Conservation (phyloP, 2,113 vertebrate species). For the Microtus ochrogaster region DNA sequence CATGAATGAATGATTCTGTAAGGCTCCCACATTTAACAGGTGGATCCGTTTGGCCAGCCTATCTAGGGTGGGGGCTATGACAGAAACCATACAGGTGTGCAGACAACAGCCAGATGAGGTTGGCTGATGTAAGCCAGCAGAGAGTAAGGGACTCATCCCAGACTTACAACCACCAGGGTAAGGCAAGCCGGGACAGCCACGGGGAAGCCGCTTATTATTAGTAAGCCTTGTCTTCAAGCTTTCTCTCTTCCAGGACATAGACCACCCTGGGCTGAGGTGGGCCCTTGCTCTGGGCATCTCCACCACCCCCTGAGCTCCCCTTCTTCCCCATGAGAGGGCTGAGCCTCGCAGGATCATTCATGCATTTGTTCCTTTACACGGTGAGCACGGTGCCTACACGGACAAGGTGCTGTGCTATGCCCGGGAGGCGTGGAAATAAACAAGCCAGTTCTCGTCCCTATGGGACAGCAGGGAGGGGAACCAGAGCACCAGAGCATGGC, state of each 20-base stretch:
- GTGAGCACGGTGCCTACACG: neutral
- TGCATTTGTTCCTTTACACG: neutral
- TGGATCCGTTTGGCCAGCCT: too few species aligned
- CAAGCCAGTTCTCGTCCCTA: neutral
- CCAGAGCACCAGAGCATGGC: neutral
- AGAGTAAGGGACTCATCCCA: neutral
- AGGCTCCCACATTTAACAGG: too few species aligned
- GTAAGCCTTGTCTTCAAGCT: neutral
- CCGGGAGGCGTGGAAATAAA: neutral
- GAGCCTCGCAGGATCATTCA: neutral
- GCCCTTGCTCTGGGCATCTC: neutral
- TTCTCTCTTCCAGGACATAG: neutral
- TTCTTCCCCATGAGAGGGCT: neutral
- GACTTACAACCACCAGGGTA: rapidly evolving
- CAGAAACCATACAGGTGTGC: neutral
- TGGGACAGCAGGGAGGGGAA: neutral
- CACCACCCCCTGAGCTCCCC: neutral
- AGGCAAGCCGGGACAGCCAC: neutral
- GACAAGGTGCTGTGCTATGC: neutral
- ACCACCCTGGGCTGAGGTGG: neutral
- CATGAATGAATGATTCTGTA: too few species aligned
- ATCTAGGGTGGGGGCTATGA: too few species aligned
- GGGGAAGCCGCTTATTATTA: neutral
- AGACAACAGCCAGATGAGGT: neutral
- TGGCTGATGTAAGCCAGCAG: neutral